Evolutionary conservation across 2,797 vertebrate genomes (phyloP).

Genomic region (Triplophysa yarkandensis): DNA sequence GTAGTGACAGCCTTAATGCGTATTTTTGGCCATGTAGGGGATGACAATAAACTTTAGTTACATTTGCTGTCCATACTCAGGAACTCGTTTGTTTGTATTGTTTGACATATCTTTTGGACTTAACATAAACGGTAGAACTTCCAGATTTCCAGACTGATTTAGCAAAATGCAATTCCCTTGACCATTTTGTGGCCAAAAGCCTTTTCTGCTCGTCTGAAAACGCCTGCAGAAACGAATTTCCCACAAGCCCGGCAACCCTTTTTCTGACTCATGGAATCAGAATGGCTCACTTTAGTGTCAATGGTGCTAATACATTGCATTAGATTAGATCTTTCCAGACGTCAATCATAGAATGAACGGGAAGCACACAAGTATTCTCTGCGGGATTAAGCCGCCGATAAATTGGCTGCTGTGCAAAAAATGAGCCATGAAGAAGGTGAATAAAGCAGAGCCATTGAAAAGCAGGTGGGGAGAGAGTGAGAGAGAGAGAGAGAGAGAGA

Average conservation of each 20-base stretch:
- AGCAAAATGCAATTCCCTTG: slow-evolving; percentile 58
- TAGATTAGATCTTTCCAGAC: slow-evolving; percentile 70
- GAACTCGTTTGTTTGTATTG: not conserved
- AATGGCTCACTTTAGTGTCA: slow-evolving; percentile 65
- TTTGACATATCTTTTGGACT: not conserved
- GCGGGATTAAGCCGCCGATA: slow-evolving; percentile 74
- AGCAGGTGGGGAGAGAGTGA: not conserved
- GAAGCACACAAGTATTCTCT: slow-evolving; percentile 65
- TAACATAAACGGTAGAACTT: slow-evolving; percentile 8
- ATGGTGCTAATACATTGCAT: slow-evolving; percentile 65
- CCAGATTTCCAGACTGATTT: slow-evolving; percentile 64
- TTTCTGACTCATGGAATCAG: slow-evolving; percentile 52
- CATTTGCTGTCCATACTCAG: not conserved
- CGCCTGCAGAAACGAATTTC: slow-evolving; percentile 49
- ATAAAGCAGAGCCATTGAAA: slow-evolving; percentile 62
- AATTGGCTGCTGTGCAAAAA: slow-evolving; percentile 72
- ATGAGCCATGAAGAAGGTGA: slow-evolving; percentile 64
- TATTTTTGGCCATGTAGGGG: not conserved
- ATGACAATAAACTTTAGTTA: not conserved
- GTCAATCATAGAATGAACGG: slow-evolving; percentile 68
- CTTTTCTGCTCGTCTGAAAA: slow-evolving; percentile 61
- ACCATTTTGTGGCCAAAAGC: slow-evolving; percentile 53
- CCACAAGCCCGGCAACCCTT: slow-evolving; percentile 47
- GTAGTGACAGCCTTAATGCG: too few species aligned
- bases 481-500: slow-evolving; percentile 56